These are phyloP conservation scores for Periophthalmodon schlosseri DNA, from an alignment of 2,113 vertebrate genomes.

Conservation along the genomic window DNA sequence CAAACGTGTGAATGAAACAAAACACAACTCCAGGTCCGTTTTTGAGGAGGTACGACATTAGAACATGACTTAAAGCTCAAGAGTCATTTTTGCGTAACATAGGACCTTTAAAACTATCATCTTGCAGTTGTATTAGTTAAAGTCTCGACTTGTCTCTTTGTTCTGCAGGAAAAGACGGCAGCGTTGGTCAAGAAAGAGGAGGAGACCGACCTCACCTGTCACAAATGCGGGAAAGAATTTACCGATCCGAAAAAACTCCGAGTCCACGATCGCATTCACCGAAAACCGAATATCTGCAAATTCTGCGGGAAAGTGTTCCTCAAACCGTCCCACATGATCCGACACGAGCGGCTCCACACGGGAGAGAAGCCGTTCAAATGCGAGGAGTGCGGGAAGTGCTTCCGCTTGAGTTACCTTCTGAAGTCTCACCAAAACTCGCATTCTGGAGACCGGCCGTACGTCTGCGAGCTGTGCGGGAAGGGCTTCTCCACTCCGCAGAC, in stretches of 20 bases:
- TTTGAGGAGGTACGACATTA: no score
- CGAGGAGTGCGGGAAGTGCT: neutral
- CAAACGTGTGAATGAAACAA: no score
- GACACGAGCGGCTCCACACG: neutral
- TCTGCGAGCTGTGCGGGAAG: neutral
- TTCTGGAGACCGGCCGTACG: neutral
- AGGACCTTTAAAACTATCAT: no score
- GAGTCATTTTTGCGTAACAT: no score
- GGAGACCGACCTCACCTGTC: neutral
- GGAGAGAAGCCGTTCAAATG: neutral
- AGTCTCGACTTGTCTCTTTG: neutral
- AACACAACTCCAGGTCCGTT: no score
- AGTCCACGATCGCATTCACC: neutral
- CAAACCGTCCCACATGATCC: neutral
- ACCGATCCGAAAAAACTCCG: neutral
- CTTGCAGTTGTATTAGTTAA: neutral
- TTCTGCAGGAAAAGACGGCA: constrained; percentile 3
- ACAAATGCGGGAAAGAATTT: neutral
- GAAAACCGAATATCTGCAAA: constrained; percentile 1
- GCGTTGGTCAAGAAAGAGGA: constrained; percentile 2
- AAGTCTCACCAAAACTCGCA: neutral
- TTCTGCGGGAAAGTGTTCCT: neutral
- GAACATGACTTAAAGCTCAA: no score
- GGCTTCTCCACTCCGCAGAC: neutral
- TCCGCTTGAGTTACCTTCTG: neutral